These are phyloP conservation scores for Heliconius cydno DNA, from an alignment of 2,888 invertebrate genomes.

Conservation along the genomic window DNA sequence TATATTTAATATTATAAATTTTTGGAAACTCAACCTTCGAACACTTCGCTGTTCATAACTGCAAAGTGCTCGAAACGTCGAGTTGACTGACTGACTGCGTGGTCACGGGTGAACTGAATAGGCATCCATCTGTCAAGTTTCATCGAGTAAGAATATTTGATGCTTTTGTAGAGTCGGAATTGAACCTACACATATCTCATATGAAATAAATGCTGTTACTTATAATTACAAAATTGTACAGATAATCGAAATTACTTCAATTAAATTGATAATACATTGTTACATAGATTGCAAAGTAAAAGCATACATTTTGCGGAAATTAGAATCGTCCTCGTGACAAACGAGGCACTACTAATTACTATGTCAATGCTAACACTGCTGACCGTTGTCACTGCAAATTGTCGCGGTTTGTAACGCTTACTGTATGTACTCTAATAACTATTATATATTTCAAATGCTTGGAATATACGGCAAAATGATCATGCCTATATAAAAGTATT, in stretches of 20 bases:
- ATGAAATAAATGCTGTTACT: too few species aligned
- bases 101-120: too few species aligned
- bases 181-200: too few species aligned
- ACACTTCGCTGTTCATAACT: too few species aligned
- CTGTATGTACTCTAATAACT: conserved; percentile 21
- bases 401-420: conserved; percentile 30
- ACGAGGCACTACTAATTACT: conserved; percentile 49
- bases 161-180: too few species aligned
- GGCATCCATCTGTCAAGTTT: too few species aligned
- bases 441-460: neutral
- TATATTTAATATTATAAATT: too few species aligned
- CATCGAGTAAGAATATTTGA: too few species aligned
- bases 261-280: neutral
- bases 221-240: neutral
- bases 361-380: conserved; percentile 45
- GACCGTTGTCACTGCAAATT: conserved; percentile 40
- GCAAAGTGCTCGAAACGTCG: too few species aligned
- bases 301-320: conserved; percentile 47
- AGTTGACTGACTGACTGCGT: too few species aligned
- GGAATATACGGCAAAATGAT: neutral
- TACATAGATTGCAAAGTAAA: conserved; percentile 42
- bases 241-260: neutral
- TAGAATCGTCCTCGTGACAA: conserved; percentile 47
- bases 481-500: neutral
- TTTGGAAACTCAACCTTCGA: too few species aligned